phyloP scores from a whole-genome alignment of 2,797 vertebrate genomes.

The Eidolon dupreanum region DNA sequence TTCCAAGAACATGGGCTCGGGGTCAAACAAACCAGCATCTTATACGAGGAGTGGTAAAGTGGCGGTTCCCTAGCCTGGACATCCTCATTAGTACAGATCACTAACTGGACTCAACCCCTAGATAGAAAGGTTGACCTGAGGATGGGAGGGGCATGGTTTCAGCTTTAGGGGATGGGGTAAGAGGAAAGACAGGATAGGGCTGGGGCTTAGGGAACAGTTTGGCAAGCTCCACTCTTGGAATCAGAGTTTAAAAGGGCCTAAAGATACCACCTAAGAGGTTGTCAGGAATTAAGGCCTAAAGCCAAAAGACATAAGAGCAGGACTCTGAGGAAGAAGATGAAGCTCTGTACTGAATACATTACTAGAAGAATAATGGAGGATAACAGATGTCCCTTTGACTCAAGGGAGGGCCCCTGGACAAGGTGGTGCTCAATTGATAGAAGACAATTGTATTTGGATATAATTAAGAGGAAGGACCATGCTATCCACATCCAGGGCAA shows the following conservation, averaged over 20 bases:
- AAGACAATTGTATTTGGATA: background rate
- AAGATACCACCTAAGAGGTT: background rate
- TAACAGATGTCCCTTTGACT: background rate
- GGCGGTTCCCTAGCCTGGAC: background rate
- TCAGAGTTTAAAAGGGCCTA: background rate
- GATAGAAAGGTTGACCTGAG: background rate
- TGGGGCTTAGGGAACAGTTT: background rate
- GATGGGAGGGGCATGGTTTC: background rate
- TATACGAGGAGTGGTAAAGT: background rate
- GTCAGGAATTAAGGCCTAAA: background rate
- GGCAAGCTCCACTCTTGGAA: background rate
- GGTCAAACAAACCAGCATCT: background rate
- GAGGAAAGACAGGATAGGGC: background rate
- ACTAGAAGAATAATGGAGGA: background rate
- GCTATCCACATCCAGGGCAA: background rate
- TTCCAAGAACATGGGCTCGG: background rate
- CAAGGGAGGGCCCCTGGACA: background rate
- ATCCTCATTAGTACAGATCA: background rate
- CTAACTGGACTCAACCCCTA: background rate
- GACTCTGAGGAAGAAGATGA: background rate
- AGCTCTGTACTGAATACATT: background rate
- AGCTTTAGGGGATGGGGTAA: background rate
- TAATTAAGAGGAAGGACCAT: background rate
- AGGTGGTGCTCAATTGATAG: background rate
- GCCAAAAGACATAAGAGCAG: background rate